A percentile compares a stretch with the other conserved stretches of the same genome.
Evolutionary conservation across 2,797 vertebrate genomes (phyloP).

Genomic region (Paedocypris micromegethes): DNA sequence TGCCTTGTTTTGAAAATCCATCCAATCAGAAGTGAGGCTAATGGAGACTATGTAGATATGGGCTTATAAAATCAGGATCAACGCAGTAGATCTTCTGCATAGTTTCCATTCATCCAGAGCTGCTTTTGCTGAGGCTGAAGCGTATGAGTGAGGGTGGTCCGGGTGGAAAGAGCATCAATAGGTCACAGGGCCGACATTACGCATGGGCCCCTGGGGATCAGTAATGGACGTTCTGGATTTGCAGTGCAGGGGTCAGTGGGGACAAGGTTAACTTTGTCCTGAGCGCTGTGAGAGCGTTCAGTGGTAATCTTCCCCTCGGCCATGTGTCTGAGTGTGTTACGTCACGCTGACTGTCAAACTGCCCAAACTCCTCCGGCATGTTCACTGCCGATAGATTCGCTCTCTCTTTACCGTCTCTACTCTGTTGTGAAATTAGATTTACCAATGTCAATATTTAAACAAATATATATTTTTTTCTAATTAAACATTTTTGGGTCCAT

Average conservation of each 20-base stretch:
- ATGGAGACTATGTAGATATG: slow-evolving; percentile 3
- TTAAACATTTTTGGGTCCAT: too few relatives aligned
- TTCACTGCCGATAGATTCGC: not conserved
- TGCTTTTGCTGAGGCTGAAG: not conserved
- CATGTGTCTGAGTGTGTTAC: slow-evolving; percentile 2
- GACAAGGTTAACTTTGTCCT: slow-evolving; percentile 35
- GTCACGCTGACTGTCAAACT: slow-evolving; percentile 3
- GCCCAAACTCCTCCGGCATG: not conserved
- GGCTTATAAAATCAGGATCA: slow-evolving; percentile 5
- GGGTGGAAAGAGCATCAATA: not conserved
- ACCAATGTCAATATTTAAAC: too few relatives aligned
- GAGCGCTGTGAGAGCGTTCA: not conserved
- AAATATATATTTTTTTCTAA: too few relatives aligned
- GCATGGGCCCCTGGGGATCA: slow-evolving; percentile 11
- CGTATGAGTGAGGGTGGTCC: slow-evolving; percentile 5
- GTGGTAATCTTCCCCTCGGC: slow-evolving; percentile 8
- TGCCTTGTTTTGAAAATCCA: slow-evolving; percentile 21
- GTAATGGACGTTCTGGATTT: slow-evolving; percentile 32
- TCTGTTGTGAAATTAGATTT: not conserved
- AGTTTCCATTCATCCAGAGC: not conserved
- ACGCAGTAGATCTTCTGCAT: not conserved
- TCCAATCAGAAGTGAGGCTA: slow-evolving; percentile 4
- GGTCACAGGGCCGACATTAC: not conserved
- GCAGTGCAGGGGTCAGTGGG: slow-evolving; percentile 1
- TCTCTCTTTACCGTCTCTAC: not conserved